Evolutionary conservation across 2,888 invertebrate genomes (phyloP), one percentile per base, ranked within the genome.

Genomic region (Brachycybe producta): DNA sequence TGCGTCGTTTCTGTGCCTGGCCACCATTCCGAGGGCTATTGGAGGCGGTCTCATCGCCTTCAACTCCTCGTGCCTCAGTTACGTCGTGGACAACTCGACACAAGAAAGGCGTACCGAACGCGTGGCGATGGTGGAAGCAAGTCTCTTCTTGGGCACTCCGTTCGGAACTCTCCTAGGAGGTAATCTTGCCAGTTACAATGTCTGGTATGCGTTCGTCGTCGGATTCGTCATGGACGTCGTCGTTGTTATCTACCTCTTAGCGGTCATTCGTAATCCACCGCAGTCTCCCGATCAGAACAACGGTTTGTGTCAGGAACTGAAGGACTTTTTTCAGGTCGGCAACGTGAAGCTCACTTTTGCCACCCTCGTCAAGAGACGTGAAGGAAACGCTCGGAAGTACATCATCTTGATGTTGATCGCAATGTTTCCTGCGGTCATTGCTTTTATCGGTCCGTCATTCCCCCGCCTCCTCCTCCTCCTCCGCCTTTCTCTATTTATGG

Each of bases 1-100:
- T 17, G 21, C 39, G 19, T 13, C 15, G 19, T 47, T 26, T 19
- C 17, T 39, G 3, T 39, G 27, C 7, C 39, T 47, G 17, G 39
- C 38, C 17, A 23, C 13, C n/a, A 15, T 47, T n/a, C 47, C 47
- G 5, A 23, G 39, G 5, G 38, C 39, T 13, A 11, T 47, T 2
- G n/a, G 26, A 8, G 47, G 47, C 5, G 47, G 47, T n/a, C 15
- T 47, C 8, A 39, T 47, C 11, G 47, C 47, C 11, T 23, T 34
- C 35, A 21, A 26, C 17, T 21, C 39, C 15, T 17, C 35, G n/a
- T 26, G 39, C 39, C 47, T 47, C 11, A 47, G 27, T 34, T 47
- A 39, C 28, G 39, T 47, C 11, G 23, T 39, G 13, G 39, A 47
- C 13, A 5, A 15, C 2, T 15, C 47, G 5, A 5, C 38, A 8